Percentiles rank a stretch among this genome's conserved stretches.
Evolutionary conservation across 2,888 invertebrate species (phyloP).

Genomic region (Pachliopta kotzebuea): DNA sequence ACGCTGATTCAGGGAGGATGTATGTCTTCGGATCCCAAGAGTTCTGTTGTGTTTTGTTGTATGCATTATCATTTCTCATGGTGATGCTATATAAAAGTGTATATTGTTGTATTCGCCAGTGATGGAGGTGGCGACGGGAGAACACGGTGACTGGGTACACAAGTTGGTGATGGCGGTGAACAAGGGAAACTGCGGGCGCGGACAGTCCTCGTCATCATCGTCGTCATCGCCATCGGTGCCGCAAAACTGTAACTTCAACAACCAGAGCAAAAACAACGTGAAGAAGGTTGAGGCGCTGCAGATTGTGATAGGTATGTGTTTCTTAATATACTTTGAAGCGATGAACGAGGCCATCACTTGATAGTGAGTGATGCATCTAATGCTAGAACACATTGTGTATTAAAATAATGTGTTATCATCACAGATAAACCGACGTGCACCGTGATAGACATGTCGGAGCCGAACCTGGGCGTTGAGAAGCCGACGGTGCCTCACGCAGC

Average conservation of each 20-base stretch:
- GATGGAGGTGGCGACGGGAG: slow-evolving; percentile 97
- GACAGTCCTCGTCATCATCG: slow-evolving; percentile 55
- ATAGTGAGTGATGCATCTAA: no score
- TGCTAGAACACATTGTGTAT: no score
- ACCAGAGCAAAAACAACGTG: slow-evolving; percentile 78
- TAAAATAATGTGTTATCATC: no score
- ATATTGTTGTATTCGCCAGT: slow-evolving; percentile 79
- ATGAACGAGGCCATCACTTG: no score
- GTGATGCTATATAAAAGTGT: no score
- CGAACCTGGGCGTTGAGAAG: slow-evolving; percentile 59
- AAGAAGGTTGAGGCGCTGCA: slow-evolving; percentile 63
- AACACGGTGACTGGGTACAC: slow-evolving; percentile 94
- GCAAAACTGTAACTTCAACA: slow-evolving; percentile 67
- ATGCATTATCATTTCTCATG: no score
- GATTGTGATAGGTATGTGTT: slow-evolving; percentile 58
- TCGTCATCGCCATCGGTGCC: slow-evolving; percentile 61
- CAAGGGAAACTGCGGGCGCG: slow-evolving; percentile 85
- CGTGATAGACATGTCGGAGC: slow-evolving; percentile 77
- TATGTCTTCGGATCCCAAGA: no score
- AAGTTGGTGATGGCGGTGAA: slow-evolving; percentile 92
- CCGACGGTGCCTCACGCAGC: slow-evolving; percentile 59
- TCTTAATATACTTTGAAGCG: no score
- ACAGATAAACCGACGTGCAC: slow-evolving; percentile 76
- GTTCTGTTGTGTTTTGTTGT: no score
- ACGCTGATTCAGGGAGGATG: no score